Base-by-base conservation (phyloP, 2,888 invertebrate genomes). In the Bellardia pandia region DNA sequence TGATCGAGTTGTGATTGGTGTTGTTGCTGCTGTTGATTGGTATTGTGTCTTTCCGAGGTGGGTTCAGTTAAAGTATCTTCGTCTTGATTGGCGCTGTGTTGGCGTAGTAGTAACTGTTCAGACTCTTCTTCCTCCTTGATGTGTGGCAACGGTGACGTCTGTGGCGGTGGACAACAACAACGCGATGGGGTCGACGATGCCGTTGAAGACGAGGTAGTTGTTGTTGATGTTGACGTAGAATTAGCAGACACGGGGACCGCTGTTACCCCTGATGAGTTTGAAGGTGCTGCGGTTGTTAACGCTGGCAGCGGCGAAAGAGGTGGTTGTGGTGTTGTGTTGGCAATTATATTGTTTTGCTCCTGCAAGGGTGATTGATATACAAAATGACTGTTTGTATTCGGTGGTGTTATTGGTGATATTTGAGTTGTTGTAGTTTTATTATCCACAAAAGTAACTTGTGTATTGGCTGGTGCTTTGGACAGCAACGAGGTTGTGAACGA, bases 91-190 rank as follows among this genome's bases (percentile, higher is more conserved):
- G 74, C 78, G 85, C 87, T 87, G 23, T 85, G 53, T 72, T 87
- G 87, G 62, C 82, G 88, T 88, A 89, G 88, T 83, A 90, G 68
- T 88, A 89, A 86, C 87, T 91, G 93, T 86, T 93, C 94, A 91
- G 90, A 93, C 92, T 96, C 96, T 94, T 97, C 97, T 93, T 97
- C 97, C 92, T 97, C 97, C 92, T 96, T 96, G 89, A 97, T 97
- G 91, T 97, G 97, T 90, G 97, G 97, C 89, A 97, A 94, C 85
- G 96, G 96, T 75, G 96, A 96, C 90, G 96, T 95, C 94, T 96
- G 95, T 92, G 96, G 91, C 87, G 93, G 93, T 89, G 93, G 93
- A 94, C 93, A 94, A 93, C 94, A 94, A 87, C 89, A 88, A 82
- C 92, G 92, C 62, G 88, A 84, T 62, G 89, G 78, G 33, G 89